Percentiles rank a stretch among this genome's conserved stretches.
These are phyloP conservation scores for Phoebastria nigripes DNA, from an alignment of 2,797 vertebrate genomes.

Conservation along the genomic window DNA sequence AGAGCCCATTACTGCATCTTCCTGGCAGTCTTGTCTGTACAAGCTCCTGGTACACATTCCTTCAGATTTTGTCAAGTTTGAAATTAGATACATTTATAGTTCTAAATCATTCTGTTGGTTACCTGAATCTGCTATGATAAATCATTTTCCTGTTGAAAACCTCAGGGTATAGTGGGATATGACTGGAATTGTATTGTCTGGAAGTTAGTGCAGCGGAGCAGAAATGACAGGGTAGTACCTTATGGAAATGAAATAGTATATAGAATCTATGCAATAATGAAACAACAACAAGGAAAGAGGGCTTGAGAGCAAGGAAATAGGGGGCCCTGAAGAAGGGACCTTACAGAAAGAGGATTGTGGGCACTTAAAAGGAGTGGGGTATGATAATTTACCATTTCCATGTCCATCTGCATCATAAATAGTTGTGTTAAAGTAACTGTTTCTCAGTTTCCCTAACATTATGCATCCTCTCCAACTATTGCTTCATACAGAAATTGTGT, in stretches of 20 bases:
- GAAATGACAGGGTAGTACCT: background rate
- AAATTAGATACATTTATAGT: accelerated
- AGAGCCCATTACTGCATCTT: background rate
- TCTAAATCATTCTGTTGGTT: background rate
- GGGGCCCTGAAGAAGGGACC: background rate
- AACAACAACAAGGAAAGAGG: background rate
- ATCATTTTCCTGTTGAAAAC: background rate
- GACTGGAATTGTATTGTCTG: background rate
- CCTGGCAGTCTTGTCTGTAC: background rate
- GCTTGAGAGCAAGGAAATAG: background rate
- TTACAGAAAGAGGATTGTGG: background rate
- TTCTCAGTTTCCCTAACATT: background rate
- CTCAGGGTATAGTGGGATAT: background rate
- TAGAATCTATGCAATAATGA: background rate
- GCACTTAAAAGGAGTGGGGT: background rate
- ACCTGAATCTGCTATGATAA: background rate
- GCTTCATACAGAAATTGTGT: background rate
- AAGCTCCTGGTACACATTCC: background rate
- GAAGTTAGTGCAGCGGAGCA: background rate
- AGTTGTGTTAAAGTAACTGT: background rate
- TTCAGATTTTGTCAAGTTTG: background rate
- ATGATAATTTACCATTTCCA: background rate
- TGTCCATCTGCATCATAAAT: background rate
- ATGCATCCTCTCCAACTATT: background rate
- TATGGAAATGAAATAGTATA: background rate